These are phyloP conservation scores for Corythornis madagascariensis DNA, from an alignment of 2,113 vertebrate genomes.

Conservation along the genomic window DNA sequence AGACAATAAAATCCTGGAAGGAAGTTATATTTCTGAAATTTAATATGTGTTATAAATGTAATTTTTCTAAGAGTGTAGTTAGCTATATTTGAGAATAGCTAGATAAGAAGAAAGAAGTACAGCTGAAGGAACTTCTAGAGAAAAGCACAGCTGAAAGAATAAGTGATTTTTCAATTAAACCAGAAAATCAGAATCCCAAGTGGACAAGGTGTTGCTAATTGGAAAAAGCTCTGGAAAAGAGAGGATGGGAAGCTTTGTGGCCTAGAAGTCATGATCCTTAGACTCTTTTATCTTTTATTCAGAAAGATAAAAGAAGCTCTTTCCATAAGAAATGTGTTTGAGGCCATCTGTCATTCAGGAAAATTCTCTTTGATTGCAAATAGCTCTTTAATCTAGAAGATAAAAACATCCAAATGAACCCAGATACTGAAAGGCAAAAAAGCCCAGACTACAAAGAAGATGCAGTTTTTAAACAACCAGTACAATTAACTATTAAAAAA, in stretches of 20 bases:
- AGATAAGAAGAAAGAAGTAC: neutral
- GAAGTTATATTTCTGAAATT: neutral
- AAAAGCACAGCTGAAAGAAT: neutral
- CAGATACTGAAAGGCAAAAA: neutral
- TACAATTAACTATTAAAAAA: neutral
- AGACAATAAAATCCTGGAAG: constrained; percentile 2
- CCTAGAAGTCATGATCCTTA: neutral
- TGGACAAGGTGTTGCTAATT: neutral
- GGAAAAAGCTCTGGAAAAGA: neutral
- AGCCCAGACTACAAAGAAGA: neutral
- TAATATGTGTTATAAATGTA: neutral
- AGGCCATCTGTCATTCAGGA: neutral
- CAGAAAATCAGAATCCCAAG: neutral
- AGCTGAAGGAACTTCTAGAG: neutral
- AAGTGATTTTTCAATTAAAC: neutral
- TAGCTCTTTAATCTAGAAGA: constrained; percentile 10
- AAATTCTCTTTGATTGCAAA: constrained; percentile 10
- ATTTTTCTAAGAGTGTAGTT: neutral
- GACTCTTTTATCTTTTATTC: too few species aligned
- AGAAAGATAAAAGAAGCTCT: neutral
- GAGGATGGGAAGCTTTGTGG: neutral
- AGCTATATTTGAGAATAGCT: neutral
- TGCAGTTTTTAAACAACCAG: neutral
- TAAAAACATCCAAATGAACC: neutral
- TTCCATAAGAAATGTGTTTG: neutral